phyloP scores from a whole-genome alignment of 2,113 vertebrate genomes.

The Phylloscopus trochiloides region DNA sequence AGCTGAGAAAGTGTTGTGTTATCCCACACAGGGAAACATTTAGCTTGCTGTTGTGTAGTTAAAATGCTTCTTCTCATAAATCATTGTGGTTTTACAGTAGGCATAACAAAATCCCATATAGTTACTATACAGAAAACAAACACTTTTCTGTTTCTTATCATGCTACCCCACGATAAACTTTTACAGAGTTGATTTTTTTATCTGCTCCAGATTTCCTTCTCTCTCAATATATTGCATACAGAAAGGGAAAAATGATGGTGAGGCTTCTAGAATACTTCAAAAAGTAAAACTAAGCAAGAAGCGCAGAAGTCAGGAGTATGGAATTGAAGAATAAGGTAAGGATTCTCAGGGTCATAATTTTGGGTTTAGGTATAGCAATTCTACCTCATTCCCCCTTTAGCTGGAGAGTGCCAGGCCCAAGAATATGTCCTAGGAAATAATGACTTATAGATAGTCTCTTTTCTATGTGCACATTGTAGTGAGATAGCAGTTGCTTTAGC shows the following conservation, averaged over 20 bases:
- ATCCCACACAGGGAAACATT: constrained; percentile 54
- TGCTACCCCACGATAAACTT: not conserved
- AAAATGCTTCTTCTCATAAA: constrained; percentile 45
- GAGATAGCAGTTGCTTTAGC: not conserved
- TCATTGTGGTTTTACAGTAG: constrained; percentile 33
- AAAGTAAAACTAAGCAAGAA: not conserved
- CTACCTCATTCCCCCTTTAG: not conserved
- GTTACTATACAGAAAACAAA: not conserved
- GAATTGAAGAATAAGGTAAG: not conserved
- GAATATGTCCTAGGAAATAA: not conserved
- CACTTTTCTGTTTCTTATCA: not conserved
- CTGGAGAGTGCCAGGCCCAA: not conserved
- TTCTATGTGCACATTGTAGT: not conserved
- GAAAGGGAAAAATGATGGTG: not conserved
- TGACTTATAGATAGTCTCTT: not conserved
- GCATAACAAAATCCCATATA: not conserved
- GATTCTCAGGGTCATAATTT: not conserved
- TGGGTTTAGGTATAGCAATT: not conserved
- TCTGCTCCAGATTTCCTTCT: not conserved
- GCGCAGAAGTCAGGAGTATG: not conserved
- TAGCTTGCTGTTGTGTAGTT: constrained; percentile 23
- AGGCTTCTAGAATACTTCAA: not conserved
- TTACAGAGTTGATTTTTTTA: not conserved
- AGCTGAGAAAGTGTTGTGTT: constrained; percentile 21
- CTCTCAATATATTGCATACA: not conserved